Evolutionary conservation across 2,797 vertebrate genomes (phyloP).

Genomic region (Gadopsis bispinosus): DNA sequence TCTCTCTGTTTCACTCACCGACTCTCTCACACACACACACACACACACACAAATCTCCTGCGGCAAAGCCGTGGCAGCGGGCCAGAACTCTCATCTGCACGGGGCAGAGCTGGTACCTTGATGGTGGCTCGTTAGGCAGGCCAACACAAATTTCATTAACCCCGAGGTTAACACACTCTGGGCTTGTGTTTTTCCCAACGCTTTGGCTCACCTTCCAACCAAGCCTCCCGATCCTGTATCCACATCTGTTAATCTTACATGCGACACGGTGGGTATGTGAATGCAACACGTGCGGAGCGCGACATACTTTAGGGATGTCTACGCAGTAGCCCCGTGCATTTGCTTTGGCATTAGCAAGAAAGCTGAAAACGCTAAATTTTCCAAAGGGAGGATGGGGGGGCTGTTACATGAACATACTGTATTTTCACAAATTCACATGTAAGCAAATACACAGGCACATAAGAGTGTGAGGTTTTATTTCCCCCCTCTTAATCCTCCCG

Average conservation of each 20-base stretch:
- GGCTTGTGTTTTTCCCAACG: conserved; percentile 34
- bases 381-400: neutral
- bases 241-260: conserved; percentile 35
- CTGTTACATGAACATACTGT: neutral
- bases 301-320: conserved; percentile 21
- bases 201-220: conserved; percentile 21
- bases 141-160: conserved; percentile 80
- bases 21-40: conserved; percentile 35
- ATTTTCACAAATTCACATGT: neutral
- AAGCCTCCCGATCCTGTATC: neutral
- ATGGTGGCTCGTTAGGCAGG: conserved; percentile 73
- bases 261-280: conserved; percentile 20
- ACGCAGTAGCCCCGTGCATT: conserved; percentile 6
- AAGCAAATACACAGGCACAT: neutral
- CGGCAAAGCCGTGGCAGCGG: conserved; percentile 60
- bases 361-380: conserved; percentile 1
- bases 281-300: conserved; percentile 24
- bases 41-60: conserved; percentile 56
- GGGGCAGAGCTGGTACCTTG: conserved; percentile 68
- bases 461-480: conserved; percentile 10
- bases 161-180: conserved; percentile 68
- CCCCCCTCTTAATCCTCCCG: conserved; percentile 21
- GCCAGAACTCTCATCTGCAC: conserved; percentile 76
- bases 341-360: conserved; percentile 7
- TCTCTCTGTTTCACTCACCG: conserved; percentile 36